Percentiles rank a stretch among this genome's conserved stretches.
These are phyloP conservation scores for Busseola fusca DNA, from an alignment of 2,888 invertebrate genomes.

Conservation along the genomic window DNA sequence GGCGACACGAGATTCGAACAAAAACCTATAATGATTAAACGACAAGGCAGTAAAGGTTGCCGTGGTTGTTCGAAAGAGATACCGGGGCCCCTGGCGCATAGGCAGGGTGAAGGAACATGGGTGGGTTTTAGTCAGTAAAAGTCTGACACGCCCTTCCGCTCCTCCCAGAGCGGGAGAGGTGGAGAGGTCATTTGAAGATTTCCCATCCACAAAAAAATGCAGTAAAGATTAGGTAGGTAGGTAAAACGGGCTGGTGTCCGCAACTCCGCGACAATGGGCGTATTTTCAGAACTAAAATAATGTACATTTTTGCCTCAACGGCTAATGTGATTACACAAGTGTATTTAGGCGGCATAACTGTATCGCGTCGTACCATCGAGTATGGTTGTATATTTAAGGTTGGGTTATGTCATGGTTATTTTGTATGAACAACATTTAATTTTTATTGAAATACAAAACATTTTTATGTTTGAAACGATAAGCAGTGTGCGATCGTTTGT, in stretches of 20 bases:
- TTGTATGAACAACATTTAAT: conserved; percentile 15
- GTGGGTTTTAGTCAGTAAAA: too few relatives aligned
- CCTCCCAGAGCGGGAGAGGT: too few relatives aligned
- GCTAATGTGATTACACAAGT: neutral
- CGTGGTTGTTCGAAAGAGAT: too few relatives aligned
- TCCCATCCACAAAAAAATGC: too few relatives aligned
- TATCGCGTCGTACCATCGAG: neutral
- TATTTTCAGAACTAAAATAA: neutral
- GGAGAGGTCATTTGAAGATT: too few relatives aligned
- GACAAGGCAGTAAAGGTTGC: too few relatives aligned
- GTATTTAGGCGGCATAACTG: neutral
- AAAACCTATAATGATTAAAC: neutral
- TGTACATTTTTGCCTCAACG: neutral
- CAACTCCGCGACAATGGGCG: too few relatives aligned
- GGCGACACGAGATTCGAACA: neutral
- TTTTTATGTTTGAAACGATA: neutral
- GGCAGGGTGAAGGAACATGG: too few relatives aligned
- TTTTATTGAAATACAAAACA: neutral
- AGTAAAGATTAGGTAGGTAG: too few relatives aligned
- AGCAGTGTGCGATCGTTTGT: neutral
- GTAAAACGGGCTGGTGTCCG: too few relatives aligned
- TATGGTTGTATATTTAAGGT: neutral
- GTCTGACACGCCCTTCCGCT: too few relatives aligned
- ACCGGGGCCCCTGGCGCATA: too few relatives aligned
- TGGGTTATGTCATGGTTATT: neutral